phyloP scores from a whole-genome alignment of 2,113 vertebrate genomes.

The Leiothrix lutea region DNA sequence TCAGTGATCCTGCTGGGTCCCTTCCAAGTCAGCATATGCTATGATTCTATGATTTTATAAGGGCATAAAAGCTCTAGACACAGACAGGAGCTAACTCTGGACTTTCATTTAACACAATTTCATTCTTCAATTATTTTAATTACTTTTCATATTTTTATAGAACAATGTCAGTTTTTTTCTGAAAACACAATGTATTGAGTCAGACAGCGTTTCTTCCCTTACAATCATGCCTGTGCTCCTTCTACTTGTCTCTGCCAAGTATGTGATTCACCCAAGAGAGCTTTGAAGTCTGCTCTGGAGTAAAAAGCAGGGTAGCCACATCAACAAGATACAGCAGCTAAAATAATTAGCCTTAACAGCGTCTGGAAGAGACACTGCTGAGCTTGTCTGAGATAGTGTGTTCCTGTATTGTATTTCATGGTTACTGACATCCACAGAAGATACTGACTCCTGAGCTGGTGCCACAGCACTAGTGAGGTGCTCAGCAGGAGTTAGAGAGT shows the following conservation, averaged over 20 bases:
- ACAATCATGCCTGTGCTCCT: not conserved
- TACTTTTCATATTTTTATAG: not conserved
- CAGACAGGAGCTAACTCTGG: not conserved
- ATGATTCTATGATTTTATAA: not conserved
- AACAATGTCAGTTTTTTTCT: not conserved
- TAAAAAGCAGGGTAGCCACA: not conserved
- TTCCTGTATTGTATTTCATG: not conserved
- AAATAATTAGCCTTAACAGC: slow-evolving; percentile 5
- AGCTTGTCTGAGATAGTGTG: not conserved
- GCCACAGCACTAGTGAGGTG: not conserved
- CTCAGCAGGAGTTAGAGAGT: not conserved
- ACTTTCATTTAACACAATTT: not conserved
- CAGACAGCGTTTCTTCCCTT: not conserved
- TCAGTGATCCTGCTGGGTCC: not conserved
- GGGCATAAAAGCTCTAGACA: not conserved
- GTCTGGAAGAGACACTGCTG: not conserved
- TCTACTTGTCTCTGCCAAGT: not conserved
- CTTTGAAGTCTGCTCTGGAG: slow-evolving; percentile 14
- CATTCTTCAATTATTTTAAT: not conserved
- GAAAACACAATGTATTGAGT: not conserved
- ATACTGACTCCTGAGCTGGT: not conserved
- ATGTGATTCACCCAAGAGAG: not conserved
- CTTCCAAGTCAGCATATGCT: not conserved
- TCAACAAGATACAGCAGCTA: not conserved
- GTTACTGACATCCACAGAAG: not conserved